A percentile compares a stretch with the other conserved stretches of the same genome.
phyloP scores from a whole-genome alignment of 1,140 invertebrate genomes.

The Cydia pomonella region DNA sequence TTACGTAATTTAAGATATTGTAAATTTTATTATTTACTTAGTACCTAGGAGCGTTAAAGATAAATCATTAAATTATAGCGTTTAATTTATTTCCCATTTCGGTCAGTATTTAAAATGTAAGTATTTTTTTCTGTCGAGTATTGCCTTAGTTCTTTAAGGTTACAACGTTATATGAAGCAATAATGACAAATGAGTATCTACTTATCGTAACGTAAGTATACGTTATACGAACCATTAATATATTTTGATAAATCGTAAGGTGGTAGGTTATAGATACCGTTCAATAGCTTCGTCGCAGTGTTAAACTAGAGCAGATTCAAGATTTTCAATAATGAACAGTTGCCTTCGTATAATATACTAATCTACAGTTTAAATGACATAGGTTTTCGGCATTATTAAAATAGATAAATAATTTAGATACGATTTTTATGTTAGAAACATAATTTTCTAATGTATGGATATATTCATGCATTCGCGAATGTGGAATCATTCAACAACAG shows the following conservation, averaged over 20 bases:
- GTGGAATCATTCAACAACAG: slow-evolving; percentile 39
- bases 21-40: slow-evolving; percentile 74
- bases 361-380: slow-evolving; percentile 25
- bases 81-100: slow-evolving; percentile 78
- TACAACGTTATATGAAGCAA: slow-evolving; percentile 62
- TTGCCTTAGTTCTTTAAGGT: slow-evolving; percentile 54
- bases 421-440: slow-evolving; percentile 49
- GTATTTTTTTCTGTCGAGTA: slow-evolving; percentile 69
- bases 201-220: slow-evolving; percentile 34
- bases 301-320: slow-evolving; percentile 9
- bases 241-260: slow-evolving; percentile 16
- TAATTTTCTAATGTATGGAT: slow-evolving; percentile 41
- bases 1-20: slow-evolving; percentile 72
- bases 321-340: slow-evolving; percentile 11
- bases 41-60: slow-evolving; percentile 43
- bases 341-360: slow-evolving; percentile 25
- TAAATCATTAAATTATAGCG: slow-evolving; percentile 60
- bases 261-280: slow-evolving; percentile 23
- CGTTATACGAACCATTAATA: slow-evolving; percentile 35
- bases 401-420: slow-evolving; percentile 43
- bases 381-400: slow-evolving; percentile 50
- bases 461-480: slow-evolving; percentile 50
- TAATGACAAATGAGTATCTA: slow-evolving; percentile 54
- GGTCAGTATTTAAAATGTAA: slow-evolving; percentile 79
- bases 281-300: slow-evolving; percentile 30